Base-by-base conservation (phyloP, 2,888 invertebrate species). In the Drosophila kokeensis region DNA sequence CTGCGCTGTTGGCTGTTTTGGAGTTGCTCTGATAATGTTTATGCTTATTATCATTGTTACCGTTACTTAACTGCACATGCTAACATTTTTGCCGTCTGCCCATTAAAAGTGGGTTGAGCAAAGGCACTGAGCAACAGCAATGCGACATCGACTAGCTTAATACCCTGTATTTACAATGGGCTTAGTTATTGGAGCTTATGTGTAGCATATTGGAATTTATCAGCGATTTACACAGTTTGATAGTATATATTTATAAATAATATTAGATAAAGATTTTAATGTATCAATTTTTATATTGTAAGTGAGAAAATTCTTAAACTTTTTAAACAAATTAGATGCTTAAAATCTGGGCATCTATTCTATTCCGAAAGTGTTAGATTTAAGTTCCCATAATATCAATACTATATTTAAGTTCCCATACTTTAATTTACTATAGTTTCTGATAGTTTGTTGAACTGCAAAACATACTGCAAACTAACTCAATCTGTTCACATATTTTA, bases 11-110 rank as follows among this genome's bases (percentile, higher is more conserved):
- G 24, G 32, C 52, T 67, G 55, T 52, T 69, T 21, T 24, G 38
- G 36, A 1, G 45, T 50, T 54, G 63, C 38, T 61, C 60, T 70
- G 80, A 76, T 78, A 78, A 78, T 80, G 81, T 72, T 72, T 74
- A 63, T 79, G 50, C 69, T 69, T 45, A 45, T 45, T 45, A 45
- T 53, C 59, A 73, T 72, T 79, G 85, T 73, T 78, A 71, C 70
- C 74, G 87, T 80, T 89, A 87, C 87, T 89, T 85, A 85, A 89
- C 87, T 84, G 89, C 85, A 85, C 85, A 85, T 85, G 85, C 87
- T 80, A 82, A 85, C 85, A 85, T 85, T 85, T 89, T 68, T 60
- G 59, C 54, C 68, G 61, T 64, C 38, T 71, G 54, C 49, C 72
- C 85, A 85, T 87, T 79, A 89, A 89, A 77, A 66, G 73, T 81